These are phyloP conservation scores for Agrilus biguttatus DNA, from an alignment of 2,888 invertebrate genomes.

Conservation along the genomic window DNA sequence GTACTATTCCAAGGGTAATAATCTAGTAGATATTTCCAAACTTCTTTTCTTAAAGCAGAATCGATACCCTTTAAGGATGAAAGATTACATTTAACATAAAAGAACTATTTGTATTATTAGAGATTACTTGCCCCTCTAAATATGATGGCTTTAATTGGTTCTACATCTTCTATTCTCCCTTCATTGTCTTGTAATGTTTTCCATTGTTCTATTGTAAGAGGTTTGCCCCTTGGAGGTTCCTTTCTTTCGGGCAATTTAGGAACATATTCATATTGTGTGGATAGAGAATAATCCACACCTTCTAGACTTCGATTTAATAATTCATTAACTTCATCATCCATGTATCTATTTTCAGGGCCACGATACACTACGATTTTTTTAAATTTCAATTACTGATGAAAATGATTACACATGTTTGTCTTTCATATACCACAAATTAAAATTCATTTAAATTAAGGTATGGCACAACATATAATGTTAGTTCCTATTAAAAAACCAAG, in stretches of 20 bases:
- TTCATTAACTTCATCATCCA: slow-evolving; percentile 48
- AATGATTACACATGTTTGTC: too few relatives aligned
- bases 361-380: slow-evolving; percentile 37
- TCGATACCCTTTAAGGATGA: slow-evolving; percentile 53
- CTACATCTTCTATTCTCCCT: slow-evolving; percentile 66
- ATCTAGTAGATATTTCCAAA: slow-evolving; percentile 90
- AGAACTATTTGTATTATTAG: not conserved
- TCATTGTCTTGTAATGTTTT: slow-evolving; percentile 61
- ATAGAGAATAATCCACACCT: slow-evolving; percentile 32
- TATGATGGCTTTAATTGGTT: slow-evolving; percentile 68
- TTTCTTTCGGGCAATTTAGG: slow-evolving; percentile 57
- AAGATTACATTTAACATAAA: slow-evolving; percentile 1
- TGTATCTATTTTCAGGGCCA: slow-evolving; percentile 44
- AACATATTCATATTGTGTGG: slow-evolving; percentile 47
- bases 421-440: too few relatives aligned
- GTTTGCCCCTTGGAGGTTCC: slow-evolving; percentile 52
- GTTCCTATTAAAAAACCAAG: too few relatives aligned
- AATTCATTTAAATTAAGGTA: too few relatives aligned
- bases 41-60: slow-evolving; percentile 58
- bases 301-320: slow-evolving; percentile 42
- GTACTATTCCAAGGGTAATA: slow-evolving; percentile 79
- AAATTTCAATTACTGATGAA: too few relatives aligned
- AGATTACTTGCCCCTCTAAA: slow-evolving; percentile 68
- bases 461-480: too few relatives aligned
- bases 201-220: slow-evolving; percentile 71